A percentile compares a stretch with the other conserved stretches of the same genome.
Conservation (phyloP, 2,888 invertebrate genomes). For the Dilophus febrilis region DNA sequence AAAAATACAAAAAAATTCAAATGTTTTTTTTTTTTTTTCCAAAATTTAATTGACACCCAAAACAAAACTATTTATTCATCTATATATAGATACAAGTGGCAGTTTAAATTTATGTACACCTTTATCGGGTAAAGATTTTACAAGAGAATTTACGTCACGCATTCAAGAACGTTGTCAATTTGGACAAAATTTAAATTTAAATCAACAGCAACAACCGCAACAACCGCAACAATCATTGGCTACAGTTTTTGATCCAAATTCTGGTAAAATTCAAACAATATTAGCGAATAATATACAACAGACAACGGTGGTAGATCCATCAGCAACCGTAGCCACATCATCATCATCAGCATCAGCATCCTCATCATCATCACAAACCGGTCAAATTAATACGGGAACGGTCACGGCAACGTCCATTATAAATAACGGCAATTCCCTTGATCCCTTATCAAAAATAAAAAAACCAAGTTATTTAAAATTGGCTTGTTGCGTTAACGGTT, state of each 20-base stretch:
- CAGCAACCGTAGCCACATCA: constrained; percentile 11
- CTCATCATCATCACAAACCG: not conserved
- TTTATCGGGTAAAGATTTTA: constrained; percentile 36
- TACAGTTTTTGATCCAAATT: constrained; percentile 16
- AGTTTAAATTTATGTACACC: constrained; percentile 45
- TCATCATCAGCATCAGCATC: constrained; percentile 4
- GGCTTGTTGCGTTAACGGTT: constrained; percentile 81
- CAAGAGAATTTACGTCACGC: constrained; percentile 42
- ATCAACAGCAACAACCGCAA: constrained; percentile 22
- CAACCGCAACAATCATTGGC: constrained; percentile 17
- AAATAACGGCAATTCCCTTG: constrained; percentile 2
- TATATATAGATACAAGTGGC: constrained; percentile 35
- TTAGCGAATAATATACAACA: constrained; percentile 10
- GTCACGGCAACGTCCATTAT: constrained; percentile 3
- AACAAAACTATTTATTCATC: too few species aligned
- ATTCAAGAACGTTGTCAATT: constrained; percentile 35
- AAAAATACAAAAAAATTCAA: too few species aligned
- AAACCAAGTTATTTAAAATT: constrained; percentile 78
- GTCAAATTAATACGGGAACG: constrained; percentile 1
- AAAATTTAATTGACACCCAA: too few species aligned
- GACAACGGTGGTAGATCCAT: too few species aligned
- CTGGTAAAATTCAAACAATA: constrained; percentile 25
- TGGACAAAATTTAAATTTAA: not conserved
- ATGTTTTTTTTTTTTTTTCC: too few species aligned
- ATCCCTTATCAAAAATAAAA: constrained; percentile 32